Base-by-base conservation (phyloP, 2,888 invertebrate genomes). In the Osmoderma eremita region DNA sequence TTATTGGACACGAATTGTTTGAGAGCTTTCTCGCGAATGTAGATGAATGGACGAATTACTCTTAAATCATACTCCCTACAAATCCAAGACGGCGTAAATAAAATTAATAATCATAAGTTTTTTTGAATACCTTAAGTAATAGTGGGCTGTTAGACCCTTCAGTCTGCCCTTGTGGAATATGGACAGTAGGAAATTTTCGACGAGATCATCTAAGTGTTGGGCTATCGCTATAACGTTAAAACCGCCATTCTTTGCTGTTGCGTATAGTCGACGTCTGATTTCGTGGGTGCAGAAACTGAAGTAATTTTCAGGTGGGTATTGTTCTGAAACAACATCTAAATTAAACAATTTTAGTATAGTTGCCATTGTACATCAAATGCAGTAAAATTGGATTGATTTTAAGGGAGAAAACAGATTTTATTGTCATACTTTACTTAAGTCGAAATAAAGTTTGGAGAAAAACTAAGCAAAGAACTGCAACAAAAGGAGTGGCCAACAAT, bases 221-320 rank as follows among this genome's bases (percentile, higher is more conserved):
- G 93, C 95, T 36, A 95, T 84, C 0, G 94, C 95, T n/a, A 94
- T 84, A 1, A 95, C 95, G 78, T 94, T 92, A 83, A 93, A 96
- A 0, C 90, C 90, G 74, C 92, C 89, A 64, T 88, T 85, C 69
- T 90, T 86, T 0, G 94, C 94, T 24, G 91, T 86, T 0, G 88
- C 84, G 79, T 93, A 93, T 39, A 94, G 86, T 69, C 92, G 87
- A 3, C 91, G 90, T 12, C 94, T 86, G 71, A 90, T 88, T 79
- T 88, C 86, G 68, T 90, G 87, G 53, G 88, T 86, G 77, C 92
- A 88, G 84, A 93, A 94, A 76, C 91, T 92, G 76, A 89, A 78
- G 22, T 77, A 72, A 67, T 78, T 80, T 63, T 80, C 79, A 69
- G 76, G 78, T 42, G 76, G 86, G 22, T 50, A 76, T 71, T 86